A percentile compares a stretch with the other conserved stretches of the same genome.
phyloP scores from a whole-genome alignment of 2,113 vertebrate species.

The Romanogobio albipinnatus region DNA sequence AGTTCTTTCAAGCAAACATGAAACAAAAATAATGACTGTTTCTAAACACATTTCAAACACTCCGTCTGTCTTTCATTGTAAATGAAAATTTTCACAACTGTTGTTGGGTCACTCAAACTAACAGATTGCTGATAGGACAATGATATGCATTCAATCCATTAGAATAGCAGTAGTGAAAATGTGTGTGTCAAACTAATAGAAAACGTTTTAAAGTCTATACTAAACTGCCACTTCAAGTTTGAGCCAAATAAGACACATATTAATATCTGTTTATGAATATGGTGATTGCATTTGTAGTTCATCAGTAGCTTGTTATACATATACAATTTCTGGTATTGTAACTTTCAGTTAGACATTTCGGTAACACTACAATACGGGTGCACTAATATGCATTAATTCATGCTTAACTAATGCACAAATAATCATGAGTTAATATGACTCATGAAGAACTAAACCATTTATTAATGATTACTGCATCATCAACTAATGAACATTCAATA shows the following conservation, averaged over 20 bases:
- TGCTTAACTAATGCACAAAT: too few species aligned
- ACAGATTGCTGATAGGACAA: background rate
- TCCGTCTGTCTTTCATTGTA: background rate
- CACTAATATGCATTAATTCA: too few species aligned
- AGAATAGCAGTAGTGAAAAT: too few species aligned
- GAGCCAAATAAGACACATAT: background rate
- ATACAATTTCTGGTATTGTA: background rate
- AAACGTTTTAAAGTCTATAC: background rate
- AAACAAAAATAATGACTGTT: background rate
- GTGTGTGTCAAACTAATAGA: too few species aligned
- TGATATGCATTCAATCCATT: background rate
- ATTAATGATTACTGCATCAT: too few species aligned
- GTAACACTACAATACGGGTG: too few species aligned
- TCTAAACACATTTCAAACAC: slow-evolving; percentile 22
- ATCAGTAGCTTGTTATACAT: background rate
- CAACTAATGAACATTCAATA: too few species aligned
- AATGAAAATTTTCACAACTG: background rate
- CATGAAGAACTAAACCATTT: too few species aligned
- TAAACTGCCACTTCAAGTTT: background rate
- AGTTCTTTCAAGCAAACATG: slow-evolving; percentile 8
- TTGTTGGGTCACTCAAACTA: background rate
- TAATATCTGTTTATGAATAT: background rate
- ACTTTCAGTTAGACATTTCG: background rate
- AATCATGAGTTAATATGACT: too few species aligned
- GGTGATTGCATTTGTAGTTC: background rate